A percentile compares a stretch with the other conserved stretches of the same genome.
These are phyloP conservation scores for Tyrophagus putrescentiae DNA, from an alignment of 1,140 invertebrate species.

Conservation along the genomic window DNA sequence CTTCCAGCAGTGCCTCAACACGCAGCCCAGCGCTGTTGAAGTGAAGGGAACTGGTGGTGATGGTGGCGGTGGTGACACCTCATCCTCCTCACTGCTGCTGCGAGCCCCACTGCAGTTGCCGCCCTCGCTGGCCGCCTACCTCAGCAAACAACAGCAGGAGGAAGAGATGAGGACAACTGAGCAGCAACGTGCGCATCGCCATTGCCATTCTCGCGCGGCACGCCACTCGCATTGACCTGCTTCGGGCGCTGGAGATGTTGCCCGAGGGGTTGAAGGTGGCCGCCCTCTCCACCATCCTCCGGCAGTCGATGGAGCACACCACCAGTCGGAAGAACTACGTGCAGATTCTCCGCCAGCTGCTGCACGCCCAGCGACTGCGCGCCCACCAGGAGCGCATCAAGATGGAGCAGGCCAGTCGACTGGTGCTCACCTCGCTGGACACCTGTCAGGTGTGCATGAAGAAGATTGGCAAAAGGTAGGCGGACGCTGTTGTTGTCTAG, in stretches of 20 bases:
- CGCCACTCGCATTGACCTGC: conserved; percentile 60
- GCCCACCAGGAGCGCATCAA: conserved; percentile 60
- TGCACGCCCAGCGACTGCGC: conserved; percentile 33
- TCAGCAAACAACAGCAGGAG: background rate
- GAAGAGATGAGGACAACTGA: conserved; percentile 34
- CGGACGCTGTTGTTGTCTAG: conserved; percentile 23
- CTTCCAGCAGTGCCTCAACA: background rate
- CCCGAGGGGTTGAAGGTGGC: conserved; percentile 18
- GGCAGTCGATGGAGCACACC: conserved; percentile 20
- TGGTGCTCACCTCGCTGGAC: conserved; percentile 66
- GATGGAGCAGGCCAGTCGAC: conserved; percentile 55
- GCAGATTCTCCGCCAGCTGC: conserved; percentile 23
- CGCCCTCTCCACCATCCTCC: conserved; percentile 24
- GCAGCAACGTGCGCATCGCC: conserved; percentile 57
- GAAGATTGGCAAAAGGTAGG: conserved; percentile 66
- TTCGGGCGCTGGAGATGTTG: conserved; percentile 40
- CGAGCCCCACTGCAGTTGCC: conserved; percentile 42
- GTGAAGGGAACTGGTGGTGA: too few relatives aligned
- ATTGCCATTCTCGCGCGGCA: conserved; percentile 62
- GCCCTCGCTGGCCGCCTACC: conserved; percentile 38
- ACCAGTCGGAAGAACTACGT: conserved; percentile 23
- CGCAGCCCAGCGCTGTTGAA: conserved; percentile 1
- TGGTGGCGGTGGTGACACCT: background rate
- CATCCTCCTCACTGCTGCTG: conserved; percentile 38
- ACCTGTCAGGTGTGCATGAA: conserved; percentile 82